Percentiles rank a stretch among this genome's conserved stretches.
Conservation (phyloP, 2,797 vertebrate genomes). For the Australoheros facetus region DNA sequence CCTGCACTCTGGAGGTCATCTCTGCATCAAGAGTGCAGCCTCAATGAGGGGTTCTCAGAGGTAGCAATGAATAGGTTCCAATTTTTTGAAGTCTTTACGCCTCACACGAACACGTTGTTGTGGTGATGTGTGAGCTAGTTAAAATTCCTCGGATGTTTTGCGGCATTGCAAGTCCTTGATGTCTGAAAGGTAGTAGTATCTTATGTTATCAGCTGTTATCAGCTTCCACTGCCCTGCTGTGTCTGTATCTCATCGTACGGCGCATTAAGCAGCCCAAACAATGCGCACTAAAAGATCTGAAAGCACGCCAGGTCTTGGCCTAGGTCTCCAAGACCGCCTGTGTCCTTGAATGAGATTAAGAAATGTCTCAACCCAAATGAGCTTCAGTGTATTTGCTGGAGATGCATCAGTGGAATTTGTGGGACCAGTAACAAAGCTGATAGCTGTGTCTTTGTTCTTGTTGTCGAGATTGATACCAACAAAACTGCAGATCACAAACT, state of each 20-base stretch:
- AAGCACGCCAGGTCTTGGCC: neutral
- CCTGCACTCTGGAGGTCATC: constrained; percentile 5
- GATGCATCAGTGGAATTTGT: neutral
- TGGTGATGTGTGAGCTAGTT: constrained; percentile 21
- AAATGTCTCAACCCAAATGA: neutral
- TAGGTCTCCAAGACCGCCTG: neutral
- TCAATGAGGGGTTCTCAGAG: neutral
- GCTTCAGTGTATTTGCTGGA: neutral
- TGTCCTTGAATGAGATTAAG: neutral
- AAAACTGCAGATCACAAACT: neutral
- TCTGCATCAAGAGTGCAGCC: neutral
- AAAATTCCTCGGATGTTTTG: constrained; percentile 42
- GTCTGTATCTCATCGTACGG: constrained; percentile 52
- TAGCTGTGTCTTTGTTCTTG: neutral
- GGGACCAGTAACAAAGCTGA: neutral
- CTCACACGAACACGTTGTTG: neutral
- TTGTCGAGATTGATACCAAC: neutral
- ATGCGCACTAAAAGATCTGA: neutral
- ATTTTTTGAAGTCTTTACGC: neutral
- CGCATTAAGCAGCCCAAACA: constrained; percentile 6
- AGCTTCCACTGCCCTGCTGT: constrained; percentile 16
- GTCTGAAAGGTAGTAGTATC: constrained; percentile 40
- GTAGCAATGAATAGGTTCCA: neutral
- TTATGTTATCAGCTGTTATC: constrained; percentile 54
- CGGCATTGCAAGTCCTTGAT: constrained; percentile 18